Base-by-base conservation (phyloP, 2,797 vertebrate species). In the Kryptopterus vitreolus region DNA sequence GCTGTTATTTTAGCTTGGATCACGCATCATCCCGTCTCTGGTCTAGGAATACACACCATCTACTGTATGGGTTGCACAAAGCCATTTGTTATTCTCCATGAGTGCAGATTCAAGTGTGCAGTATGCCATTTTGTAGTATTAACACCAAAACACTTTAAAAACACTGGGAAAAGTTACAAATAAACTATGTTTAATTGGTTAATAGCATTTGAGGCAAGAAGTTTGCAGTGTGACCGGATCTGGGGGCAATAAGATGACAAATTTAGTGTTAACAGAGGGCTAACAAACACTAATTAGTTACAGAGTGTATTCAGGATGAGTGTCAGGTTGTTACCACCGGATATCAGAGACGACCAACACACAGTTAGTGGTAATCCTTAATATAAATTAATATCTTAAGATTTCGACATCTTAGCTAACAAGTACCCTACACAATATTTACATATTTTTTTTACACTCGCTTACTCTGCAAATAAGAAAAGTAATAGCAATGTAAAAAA, bases 1-100 rank as follows among this genome's bases (percentile, higher is more conserved):
- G 46, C 73, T 73, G n/a, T 78, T 78, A 66, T 82, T 77, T 79
- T 38, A 80, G 52, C 43, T 31, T 33, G 72, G 84, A 83, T 80
- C 83, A 46, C 65, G 3, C 24, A 43, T 71, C 55, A 24, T 8
- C 52, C 46, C 31, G 59, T 70, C 61, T 66, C 50, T 9, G 77
- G 65, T 50, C 26, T 69, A 80, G 31, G 3, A 52, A 71, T 50
- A 80, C 77, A 58, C 78, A 65, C 29, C 29, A 55, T 70, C 68
- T 80, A n/a, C n/a, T n/a, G n/a, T n/a, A 38, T 75, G 79, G 48
- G 61, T 10, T 52, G 46, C 18, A 16, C 18, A 62, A 46, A 55
- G 22, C 20, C 18, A n/a, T 35, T 58, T 3, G 20, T 24, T 48
- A 13, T 71, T 6, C 18, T 33, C 20, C 29, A 71, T 33, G 50